Evolutionary conservation across 2,113 vertebrate species (phyloP).

Genomic region (Coptodon rendalli): DNA sequence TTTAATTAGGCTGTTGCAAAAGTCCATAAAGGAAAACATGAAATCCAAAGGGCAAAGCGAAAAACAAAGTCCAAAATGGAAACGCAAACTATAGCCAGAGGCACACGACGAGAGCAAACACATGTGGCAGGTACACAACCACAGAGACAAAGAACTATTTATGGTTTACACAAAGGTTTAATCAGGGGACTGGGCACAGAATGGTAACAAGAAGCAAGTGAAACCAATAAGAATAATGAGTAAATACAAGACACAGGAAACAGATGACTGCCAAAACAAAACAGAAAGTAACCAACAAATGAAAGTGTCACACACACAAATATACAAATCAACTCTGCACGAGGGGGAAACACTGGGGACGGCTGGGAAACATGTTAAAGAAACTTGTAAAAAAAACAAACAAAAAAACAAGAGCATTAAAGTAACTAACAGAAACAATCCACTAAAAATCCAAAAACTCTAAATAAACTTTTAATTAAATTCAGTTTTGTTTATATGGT

Average conservation of each 20-base stretch:
- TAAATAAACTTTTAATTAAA: not conserved
- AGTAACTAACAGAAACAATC: not conserved
- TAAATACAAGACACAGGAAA: not conserved
- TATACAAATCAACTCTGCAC: not conserved
- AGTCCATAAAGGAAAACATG: not conserved
- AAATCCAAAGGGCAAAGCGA: not conserved
- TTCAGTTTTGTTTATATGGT: not conserved
- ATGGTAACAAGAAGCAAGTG: not conserved
- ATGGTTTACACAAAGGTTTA: not conserved
- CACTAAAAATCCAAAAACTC: not conserved
- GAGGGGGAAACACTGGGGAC: not conserved
- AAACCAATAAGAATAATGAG: not conserved
- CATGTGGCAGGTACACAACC: not conserved
- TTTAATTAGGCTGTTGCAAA: not conserved
- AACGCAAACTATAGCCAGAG: not conserved
- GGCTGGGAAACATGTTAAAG: not conserved
- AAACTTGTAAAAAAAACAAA: not conserved
- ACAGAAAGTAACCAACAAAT: not conserved
- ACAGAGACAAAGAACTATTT: not conserved
- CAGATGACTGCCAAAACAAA: not conserved
- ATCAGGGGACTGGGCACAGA: rapidly evolving
- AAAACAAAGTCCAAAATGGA: not conserved
- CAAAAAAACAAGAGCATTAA: not conserved
- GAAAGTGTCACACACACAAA: not conserved
- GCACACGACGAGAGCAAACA: not conserved